phyloP scores from a whole-genome alignment of 2,888 invertebrate genomes.

The Prosopocoilus inquinatus region DNA sequence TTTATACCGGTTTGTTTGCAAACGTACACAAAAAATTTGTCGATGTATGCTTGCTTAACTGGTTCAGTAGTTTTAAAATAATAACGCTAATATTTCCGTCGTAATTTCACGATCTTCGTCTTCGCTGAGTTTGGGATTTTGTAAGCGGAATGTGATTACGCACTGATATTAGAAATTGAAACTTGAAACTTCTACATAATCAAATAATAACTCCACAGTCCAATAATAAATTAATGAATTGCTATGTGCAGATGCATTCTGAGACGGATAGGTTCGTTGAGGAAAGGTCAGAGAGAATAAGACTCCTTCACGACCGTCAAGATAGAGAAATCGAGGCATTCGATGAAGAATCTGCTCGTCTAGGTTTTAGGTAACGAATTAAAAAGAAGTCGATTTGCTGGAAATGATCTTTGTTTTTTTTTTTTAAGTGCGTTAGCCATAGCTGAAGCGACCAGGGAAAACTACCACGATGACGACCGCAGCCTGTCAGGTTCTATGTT shows the following conservation, averaged over 20 bases:
- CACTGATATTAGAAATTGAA: too few species aligned
- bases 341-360: constrained; percentile 89
- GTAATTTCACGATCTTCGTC: too few species aligned
- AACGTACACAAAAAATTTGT: too few species aligned
- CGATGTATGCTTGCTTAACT: too few species aligned
- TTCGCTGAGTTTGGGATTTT: too few species aligned
- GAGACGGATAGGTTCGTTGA: constrained; percentile 89
- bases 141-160: too few species aligned
- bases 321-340: constrained; percentile 88
- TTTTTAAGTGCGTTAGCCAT: constrained; percentile 81
- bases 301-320: constrained; percentile 86
- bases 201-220: neutral
- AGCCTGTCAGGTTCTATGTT: constrained; percentile 93
- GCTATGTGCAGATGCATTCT: constrained; percentile 74
- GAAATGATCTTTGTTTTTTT: constrained; percentile 7
- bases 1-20: too few species aligned
- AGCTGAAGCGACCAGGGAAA: constrained; percentile 86
- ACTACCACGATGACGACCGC: constrained; percentile 86
- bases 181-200: too few species aligned
- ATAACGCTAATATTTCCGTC: too few species aligned
- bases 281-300: constrained; percentile 87
- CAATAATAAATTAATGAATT: neutral
- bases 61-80: too few species aligned
- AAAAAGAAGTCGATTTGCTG: neutral
- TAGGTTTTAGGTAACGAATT: constrained; percentile 83